Base-by-base conservation (phyloP, 2,113 vertebrate species). In the Xyliphius kryptos region DNA sequence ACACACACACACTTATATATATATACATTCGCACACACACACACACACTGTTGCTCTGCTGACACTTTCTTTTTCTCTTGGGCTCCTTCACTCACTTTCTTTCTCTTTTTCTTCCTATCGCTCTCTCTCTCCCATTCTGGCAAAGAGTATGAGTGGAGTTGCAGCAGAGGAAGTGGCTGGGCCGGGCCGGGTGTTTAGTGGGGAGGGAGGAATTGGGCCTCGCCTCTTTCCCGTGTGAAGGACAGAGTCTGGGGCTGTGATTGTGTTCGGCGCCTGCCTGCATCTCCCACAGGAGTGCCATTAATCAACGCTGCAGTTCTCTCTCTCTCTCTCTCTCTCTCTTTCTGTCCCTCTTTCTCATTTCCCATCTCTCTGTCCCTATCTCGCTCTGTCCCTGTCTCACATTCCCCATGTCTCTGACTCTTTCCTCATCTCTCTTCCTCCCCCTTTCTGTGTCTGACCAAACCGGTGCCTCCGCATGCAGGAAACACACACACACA, bases 231-330 rank as follows among this genome's bases (percentile, higher is more conserved):
- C 77, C 75, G 67, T 83, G 80, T 84, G 82, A 85, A 85, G 83
- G 82, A 86, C 81, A 77, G 81, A 81, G 81, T 80, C 79, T 80
- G 75, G 80, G 80, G 75, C 79, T 61, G 74, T 69, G 79, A 83
- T 82, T 83, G 84, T 87, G 78, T 78, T 78, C 74, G 76, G 80
- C 76, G 82, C 82, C 82, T 81, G 21, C 74, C 62, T 64, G 78
- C 63, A 80, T 79, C 80, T 83, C 80, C 77, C 78, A 82, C 77
- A 81, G 81, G 81, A 81, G 78, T 75, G 71, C 79, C 83, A 88
- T 87, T 88, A 88, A 88, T 88, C 82, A 86, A 80, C 75, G 66
- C 75, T 79, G 82, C 80, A 81, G 83, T 78, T 83, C 83, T 75
- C 78, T 76, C 9, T 19, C 36, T 40, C 26, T 56, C 9, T 12